phyloP scores from a whole-genome alignment of 2,797 vertebrate species.

The Apogon talboti region DNA sequence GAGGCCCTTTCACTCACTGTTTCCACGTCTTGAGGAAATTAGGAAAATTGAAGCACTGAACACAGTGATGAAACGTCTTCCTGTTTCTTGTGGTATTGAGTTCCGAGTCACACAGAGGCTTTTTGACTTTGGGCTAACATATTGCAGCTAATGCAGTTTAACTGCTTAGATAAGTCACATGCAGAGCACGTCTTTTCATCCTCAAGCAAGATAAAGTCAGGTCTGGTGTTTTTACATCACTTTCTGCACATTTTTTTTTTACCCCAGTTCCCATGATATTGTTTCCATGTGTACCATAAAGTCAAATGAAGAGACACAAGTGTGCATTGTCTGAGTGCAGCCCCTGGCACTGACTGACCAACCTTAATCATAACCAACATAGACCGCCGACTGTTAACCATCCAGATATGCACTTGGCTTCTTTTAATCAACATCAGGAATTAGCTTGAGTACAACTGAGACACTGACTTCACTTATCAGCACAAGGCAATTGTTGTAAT shows the following conservation, averaged over 20 bases:
- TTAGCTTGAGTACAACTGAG: neutral
- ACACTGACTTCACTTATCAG: neutral
- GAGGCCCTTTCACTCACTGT: slow-evolving; percentile 22
- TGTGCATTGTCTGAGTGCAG: slow-evolving; percentile 52
- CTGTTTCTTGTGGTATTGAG: slow-evolving; percentile 1
- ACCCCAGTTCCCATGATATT: slow-evolving; percentile 38
- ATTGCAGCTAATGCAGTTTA: slow-evolving; percentile 1
- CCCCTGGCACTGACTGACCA: slow-evolving; percentile 33
- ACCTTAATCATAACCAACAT: slow-evolving; percentile 52
- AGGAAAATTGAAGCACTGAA: slow-evolving; percentile 23
- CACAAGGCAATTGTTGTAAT: no score
- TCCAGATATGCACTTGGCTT: slow-evolving; percentile 34
- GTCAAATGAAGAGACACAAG: slow-evolving; percentile 62
- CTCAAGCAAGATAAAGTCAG: slow-evolving; percentile 2
- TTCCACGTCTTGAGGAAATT: slow-evolving; percentile 41
- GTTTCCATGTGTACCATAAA: slow-evolving; percentile 62
- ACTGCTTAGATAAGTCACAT: neutral
- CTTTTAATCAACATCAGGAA: slow-evolving; percentile 51
- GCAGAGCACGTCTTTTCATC: slow-evolving; percentile 3
- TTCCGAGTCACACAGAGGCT: slow-evolving; percentile 12
- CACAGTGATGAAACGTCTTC: slow-evolving; percentile 29
- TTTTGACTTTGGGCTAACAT: slow-evolving; percentile 1
- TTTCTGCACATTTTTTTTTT: slow-evolving; percentile 22
- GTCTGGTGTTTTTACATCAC: slow-evolving; percentile 16
- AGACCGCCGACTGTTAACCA: slow-evolving; percentile 32